Conservation (phyloP, 2,888 invertebrate species). For the Stenchaetothrips biformis region DNA sequence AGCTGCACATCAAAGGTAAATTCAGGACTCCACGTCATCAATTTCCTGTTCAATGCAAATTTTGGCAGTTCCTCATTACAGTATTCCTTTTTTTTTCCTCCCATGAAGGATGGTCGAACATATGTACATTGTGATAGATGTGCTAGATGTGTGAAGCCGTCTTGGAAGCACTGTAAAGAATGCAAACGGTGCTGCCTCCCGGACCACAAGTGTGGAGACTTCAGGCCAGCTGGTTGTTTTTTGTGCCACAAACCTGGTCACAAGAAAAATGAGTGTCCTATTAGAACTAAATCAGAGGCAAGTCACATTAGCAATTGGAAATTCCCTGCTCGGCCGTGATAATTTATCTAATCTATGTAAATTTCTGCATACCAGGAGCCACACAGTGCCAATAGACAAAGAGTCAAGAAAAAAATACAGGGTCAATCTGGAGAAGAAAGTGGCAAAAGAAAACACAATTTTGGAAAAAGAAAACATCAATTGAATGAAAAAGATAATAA, state of each 20-base stretch:
- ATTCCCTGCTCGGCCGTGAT: background rate
- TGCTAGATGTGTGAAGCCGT: conserved; percentile 74
- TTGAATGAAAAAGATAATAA: background rate
- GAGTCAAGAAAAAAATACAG: background rate
- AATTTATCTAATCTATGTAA: background rate
- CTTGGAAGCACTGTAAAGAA: conserved; percentile 69
- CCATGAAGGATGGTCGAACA: conserved; percentile 56
- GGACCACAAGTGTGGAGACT: conserved; percentile 51
- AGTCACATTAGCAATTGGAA: background rate
- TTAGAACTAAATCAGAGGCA: background rate
- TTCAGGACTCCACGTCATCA: background rate
- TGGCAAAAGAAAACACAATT: background rate
- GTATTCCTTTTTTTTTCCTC: conserved; percentile 26
- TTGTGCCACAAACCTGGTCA: background rate
- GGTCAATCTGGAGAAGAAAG: background rate
- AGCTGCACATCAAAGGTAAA: conserved; percentile 61
- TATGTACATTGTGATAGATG: conserved; percentile 65
- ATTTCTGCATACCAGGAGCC: background rate
- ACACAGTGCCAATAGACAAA: background rate
- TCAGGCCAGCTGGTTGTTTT: background rate
- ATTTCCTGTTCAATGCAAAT: background rate
- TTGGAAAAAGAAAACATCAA: background rate
- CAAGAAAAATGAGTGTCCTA: background rate
- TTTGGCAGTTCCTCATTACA: background rate
- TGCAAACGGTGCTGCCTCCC: conserved; percentile 63